These are phyloP conservation scores for Amphilophus citrinellus DNA, from an alignment of 2,113 vertebrate species.

Conservation along the genomic window DNA sequence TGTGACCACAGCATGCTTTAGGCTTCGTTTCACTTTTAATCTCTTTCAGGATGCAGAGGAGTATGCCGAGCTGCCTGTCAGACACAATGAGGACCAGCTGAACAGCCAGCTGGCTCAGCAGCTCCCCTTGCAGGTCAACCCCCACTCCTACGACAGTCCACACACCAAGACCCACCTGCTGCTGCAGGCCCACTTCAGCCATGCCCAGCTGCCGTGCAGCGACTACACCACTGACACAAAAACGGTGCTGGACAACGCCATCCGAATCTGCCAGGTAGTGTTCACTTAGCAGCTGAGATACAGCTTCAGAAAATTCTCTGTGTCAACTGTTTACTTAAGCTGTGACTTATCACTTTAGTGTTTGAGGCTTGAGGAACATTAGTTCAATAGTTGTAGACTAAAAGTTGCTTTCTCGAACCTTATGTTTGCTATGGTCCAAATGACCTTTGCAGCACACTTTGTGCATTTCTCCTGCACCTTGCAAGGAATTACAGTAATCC, in stretches of 20 bases:
- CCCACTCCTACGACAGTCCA: slow-evolving; percentile 94
- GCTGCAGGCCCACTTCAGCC: slow-evolving; percentile 95
- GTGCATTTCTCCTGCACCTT: too few species aligned
- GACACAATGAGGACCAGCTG: slow-evolving; percentile 98
- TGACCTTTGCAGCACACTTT: background rate
- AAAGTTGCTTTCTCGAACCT: background rate
- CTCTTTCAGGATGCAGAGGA: slow-evolving; percentile 91
- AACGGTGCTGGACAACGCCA: slow-evolving; percentile 94
- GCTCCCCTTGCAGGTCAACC: slow-evolving; percentile 93
- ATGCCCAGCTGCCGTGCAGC: slow-evolving; percentile 89
- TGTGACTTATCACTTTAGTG: background rate
- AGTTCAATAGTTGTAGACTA: background rate
- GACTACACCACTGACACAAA: slow-evolving; percentile 97
- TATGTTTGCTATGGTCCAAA: background rate
- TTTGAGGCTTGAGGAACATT: background rate
- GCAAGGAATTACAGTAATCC: too few species aligned
- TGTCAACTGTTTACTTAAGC: background rate
- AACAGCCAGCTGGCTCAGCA: slow-evolving; percentile 92
- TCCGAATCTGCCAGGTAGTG: slow-evolving; percentile 94
- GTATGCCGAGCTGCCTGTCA: slow-evolving; percentile 94
- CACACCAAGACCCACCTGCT: slow-evolving; percentile 97
- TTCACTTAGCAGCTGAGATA: background rate
- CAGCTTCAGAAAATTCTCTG: background rate
- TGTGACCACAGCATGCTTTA: background rate
- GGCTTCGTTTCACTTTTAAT: slow-evolving; percentile 35